Percentiles rank a stretch among this genome's conserved stretches.
Conservation (phyloP, 2,113 vertebrate species). For the Asarcornis scutulata region DNA sequence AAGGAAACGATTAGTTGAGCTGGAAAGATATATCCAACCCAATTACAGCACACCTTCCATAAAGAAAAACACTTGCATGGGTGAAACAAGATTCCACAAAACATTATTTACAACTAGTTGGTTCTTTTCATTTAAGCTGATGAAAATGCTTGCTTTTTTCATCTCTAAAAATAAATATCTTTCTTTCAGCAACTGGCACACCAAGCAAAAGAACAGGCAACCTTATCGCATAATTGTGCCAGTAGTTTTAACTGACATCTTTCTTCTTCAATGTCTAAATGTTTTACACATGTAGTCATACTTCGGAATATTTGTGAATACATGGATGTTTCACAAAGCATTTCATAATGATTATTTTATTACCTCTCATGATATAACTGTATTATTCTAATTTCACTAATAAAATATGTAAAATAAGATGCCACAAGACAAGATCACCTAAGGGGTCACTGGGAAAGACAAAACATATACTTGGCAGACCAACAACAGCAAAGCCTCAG, state of each 20-base stretch:
- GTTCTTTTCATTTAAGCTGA: neutral
- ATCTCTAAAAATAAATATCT: neutral
- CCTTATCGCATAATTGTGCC: neutral
- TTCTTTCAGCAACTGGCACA: neutral
- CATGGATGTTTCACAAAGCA: neutral
- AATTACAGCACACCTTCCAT: conserved; percentile 27
- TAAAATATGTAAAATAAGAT: neutral
- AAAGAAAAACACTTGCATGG: neutral
- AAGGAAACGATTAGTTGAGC: conserved; percentile 26
- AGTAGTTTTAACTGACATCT: neutral
- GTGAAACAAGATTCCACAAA: neutral
- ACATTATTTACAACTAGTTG: neutral
- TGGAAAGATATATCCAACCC: conserved; percentile 30
- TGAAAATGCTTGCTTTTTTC: neutral
- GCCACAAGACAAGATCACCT: neutral
- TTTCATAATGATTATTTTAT: neutral
- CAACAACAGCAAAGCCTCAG: neutral
- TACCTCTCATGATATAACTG: neutral
- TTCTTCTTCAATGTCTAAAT: conserved; percentile 7
- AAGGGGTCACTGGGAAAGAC: neutral
- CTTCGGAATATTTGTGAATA: conserved; percentile 6
- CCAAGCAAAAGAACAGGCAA: conserved; percentile 13
- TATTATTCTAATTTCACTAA: neutral
- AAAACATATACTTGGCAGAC: neutral
- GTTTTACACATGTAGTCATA: conserved; percentile 5